Base-by-base conservation (phyloP, 1,140 invertebrate species). In the Dinothrombium tinctorium region DNA sequence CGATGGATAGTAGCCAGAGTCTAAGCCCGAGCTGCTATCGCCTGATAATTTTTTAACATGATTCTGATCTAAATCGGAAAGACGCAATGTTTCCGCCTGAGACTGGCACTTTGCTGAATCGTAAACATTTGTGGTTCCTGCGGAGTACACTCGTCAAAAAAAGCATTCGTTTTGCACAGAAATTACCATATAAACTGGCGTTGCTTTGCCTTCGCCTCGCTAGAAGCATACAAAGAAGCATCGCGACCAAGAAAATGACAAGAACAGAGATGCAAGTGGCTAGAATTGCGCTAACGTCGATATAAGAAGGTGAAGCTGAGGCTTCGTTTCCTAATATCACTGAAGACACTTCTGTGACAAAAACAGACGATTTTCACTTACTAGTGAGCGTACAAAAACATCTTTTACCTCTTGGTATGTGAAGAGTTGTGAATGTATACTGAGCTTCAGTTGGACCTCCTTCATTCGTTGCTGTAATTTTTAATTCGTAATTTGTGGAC, bases 391-490 rank as follows among this genome's bases (percentile, higher is more conserved):
- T n/a, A n/a, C n/a, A n/a, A n/a, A n/a, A n/a, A n/a, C 3, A 11
- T 29, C 28, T 29, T 15, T 35, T 35, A 38, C 37, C 39, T 9
- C 14, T 40, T 32, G 22, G 11, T 26, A 4, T 22, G 31, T 26
- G 8, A 28, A 69, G 57, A 11, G 73, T 76, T 25, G 61, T 64
- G 55, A 76, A 73, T 46, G 81, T 77, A 53, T 89, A 86, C n/a
- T 78, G 62, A 0, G 75, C 76, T 32, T 75, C 70, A 1, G 78
- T 80, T 33, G 75, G 76, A 0, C 86, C 86, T 0, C 84, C 84
- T 55, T 87, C 82, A 57, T 89, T 92, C 57, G 80, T 73, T 1
- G 84, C 84, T 0, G 76, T 79, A 33, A 90, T 74, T 45, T 73
- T 69, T 23, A 84, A 65, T 21, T 77, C 72, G 57, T 92, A 90